Conservation (phyloP, 2,113 vertebrate genomes). For the Chaetodon auriga region DNA sequence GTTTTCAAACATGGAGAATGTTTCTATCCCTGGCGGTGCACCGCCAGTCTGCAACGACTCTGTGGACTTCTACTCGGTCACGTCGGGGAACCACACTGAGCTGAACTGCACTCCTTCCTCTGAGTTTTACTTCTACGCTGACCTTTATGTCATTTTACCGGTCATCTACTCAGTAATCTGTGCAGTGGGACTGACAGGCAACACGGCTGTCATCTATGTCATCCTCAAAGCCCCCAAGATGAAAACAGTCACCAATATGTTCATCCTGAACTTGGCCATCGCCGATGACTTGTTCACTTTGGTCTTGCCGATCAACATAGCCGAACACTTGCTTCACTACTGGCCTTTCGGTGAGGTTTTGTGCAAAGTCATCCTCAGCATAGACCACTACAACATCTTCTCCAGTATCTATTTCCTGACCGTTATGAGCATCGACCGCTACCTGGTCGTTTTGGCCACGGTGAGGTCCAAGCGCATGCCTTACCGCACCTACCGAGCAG, state of each 20-base stretch:
- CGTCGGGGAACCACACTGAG: constrained; percentile 65
- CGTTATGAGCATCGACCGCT: constrained; percentile 91
- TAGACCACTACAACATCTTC: constrained; percentile 94
- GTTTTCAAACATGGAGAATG: constrained; percentile 80
- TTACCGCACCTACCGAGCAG: constrained; percentile 87
- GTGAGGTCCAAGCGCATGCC: constrained; percentile 89
- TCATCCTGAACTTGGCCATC: constrained; percentile 92
- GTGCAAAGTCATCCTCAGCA: constrained; percentile 92
- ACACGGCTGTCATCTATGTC: constrained; percentile 91
- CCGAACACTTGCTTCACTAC: constrained; percentile 89
- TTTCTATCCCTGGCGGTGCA: constrained; percentile 11
- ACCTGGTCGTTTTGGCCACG: constrained; percentile 89
- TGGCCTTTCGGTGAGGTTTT: constrained; percentile 93
- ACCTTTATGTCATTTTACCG: constrained; percentile 88
- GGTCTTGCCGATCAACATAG: constrained; percentile 91
- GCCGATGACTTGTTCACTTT: constrained; percentile 91
- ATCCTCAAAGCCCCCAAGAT: constrained; percentile 93
- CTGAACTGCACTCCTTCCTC: constrained; percentile 73
- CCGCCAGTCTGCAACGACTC: constrained; percentile 77
- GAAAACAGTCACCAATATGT: constrained; percentile 94
- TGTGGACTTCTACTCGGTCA: constrained; percentile 67
- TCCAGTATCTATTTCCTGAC: constrained; percentile 95
- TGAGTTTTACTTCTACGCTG: constrained; percentile 78
- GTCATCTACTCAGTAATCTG: constrained; percentile 91
- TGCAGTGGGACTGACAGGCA: constrained; percentile 89